Conservation (phyloP, 2,113 vertebrate species). For the Tapirus terrestris region DNA sequence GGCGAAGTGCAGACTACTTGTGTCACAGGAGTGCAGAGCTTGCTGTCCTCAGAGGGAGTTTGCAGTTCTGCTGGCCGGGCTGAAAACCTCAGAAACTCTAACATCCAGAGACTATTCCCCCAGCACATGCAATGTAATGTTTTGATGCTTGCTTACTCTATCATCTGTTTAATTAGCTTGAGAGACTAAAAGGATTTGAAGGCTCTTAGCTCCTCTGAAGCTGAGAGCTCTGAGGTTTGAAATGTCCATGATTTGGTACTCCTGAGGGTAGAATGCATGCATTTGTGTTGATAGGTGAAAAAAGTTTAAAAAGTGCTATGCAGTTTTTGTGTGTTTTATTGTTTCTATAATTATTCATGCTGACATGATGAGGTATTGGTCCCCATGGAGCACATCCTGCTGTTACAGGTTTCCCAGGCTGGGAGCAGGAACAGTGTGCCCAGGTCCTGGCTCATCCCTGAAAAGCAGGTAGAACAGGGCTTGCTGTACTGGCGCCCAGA, state of each 20-base stretch:
- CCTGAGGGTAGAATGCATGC: not conserved
- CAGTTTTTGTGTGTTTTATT: not conserved
- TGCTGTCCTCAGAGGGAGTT: constrained; percentile 15
- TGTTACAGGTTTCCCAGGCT: not conserved
- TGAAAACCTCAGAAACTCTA: constrained; percentile 7
- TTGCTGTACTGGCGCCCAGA: not conserved
- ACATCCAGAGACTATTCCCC: not conserved
- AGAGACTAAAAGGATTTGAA: constrained; percentile 34
- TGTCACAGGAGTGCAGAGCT: not conserved
- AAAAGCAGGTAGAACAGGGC: not conserved
- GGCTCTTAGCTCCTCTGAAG: not conserved
- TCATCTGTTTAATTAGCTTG: constrained; percentile 64
- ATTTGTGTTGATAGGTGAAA: not conserved
- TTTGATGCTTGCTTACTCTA: constrained; percentile 43
- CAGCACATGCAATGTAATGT: not conserved
- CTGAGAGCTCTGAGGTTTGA: not conserved
- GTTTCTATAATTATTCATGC: not conserved
- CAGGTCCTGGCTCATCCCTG: not conserved
- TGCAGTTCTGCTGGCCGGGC: not conserved
- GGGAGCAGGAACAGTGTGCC: not conserved
- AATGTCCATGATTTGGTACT: not conserved
- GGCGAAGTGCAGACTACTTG: not conserved
- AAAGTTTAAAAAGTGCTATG: not conserved
- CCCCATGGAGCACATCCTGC: not conserved
- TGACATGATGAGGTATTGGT: not conserved